Evolutionary conservation across 2,113 vertebrate species (phyloP).

Genomic region (Alethe diademata): DNA sequence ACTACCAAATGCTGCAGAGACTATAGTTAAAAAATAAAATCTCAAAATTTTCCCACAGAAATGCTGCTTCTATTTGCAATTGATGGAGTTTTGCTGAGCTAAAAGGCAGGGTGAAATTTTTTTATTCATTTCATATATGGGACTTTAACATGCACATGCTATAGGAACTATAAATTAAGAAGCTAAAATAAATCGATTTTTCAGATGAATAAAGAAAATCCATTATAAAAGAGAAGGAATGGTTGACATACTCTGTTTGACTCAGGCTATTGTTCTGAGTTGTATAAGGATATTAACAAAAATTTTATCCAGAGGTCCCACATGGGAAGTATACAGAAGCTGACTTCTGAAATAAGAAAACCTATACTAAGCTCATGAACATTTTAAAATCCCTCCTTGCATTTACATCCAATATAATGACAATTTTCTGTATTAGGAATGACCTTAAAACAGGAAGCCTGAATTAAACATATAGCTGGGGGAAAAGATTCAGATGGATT

Average conservation of each 20-base stretch:
- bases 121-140: background rate
- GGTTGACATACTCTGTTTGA: background rate
- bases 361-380: background rate
- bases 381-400: background rate
- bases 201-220: background rate
- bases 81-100: background rate
- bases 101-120: background rate
- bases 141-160: background rate
- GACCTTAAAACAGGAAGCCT: slow-evolving; percentile 1
- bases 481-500: background rate
- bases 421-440: background rate
- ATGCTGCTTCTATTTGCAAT: background rate
- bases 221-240: background rate
- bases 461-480: background rate
- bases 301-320: background rate
- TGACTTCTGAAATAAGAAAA: background rate
- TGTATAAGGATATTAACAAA: background rate
- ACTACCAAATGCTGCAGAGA: background rate
- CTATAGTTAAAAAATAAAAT: background rate
- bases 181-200: background rate
- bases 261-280: background rate
- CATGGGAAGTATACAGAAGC: background rate
- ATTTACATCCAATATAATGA: background rate
- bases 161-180: background rate
- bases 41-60: background rate